Evolutionary conservation across 2,888 invertebrate species (phyloP), one percentile per base, ranked within the genome.

Genomic region (Lepidochitona cinerea): DNA sequence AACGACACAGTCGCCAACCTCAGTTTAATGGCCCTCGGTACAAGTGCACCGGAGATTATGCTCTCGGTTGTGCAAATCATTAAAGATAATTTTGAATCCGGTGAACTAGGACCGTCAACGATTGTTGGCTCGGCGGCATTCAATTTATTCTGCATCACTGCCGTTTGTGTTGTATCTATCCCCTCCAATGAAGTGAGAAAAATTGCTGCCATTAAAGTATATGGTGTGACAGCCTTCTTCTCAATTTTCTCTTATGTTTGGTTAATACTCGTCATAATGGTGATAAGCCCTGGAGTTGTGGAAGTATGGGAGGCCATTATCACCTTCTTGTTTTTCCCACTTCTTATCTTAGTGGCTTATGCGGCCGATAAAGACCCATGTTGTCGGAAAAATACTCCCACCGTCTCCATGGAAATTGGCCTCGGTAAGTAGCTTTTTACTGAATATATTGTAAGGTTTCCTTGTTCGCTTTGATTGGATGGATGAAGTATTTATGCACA

Each of bases 61-160:
- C 87, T 93, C 26, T 91, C 92, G 23, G 89, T 91, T 68, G 92
- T 92, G 79, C 92, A 92, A 85, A 91, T 92, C 68, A 81, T 89
- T 54, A 90, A 90, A 14, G 90, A 89, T 72, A 81, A 82, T 32
- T 88, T 84, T 79, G 78, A 89, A 73, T 86, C 92, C 2, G 92
- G 92, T 3, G 90, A 91, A 2, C 84, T 93, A 1, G 93, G 93
- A 14, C 93, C 93, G 0, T 92, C 92, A 29, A 93, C 93, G 1
- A 93, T 93, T 64, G 93, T 93, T 4, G 93, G 93, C 0, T 93
- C 93, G 2, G 93, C 93, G 0, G 92, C 93, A 12, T 93, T 93
- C 86, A 93, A 93, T 83, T 87, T 93, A 26, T 85, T 93, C 74
- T 90, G 91, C 54, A 93, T 93, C 75, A 90, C 91, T 6, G 92